Base-by-base conservation (phyloP, 2,113 vertebrate genomes). In the Vicugna pacos region DNA sequence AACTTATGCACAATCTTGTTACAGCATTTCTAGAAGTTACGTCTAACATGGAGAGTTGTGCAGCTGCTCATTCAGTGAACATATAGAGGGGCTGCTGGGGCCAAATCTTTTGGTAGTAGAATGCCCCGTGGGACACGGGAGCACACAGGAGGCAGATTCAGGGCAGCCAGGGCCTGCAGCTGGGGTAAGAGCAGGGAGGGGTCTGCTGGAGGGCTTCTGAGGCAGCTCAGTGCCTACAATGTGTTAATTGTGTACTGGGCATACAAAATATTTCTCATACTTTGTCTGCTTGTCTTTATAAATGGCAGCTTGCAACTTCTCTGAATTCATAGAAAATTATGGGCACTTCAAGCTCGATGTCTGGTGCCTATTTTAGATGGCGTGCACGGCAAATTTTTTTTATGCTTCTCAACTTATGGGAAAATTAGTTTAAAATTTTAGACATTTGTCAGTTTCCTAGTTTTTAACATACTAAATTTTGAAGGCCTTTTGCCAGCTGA, bases 391-490 rank as follows among this genome's bases (percentile, higher is more conserved):
- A 95, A 56, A 73, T 58, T 92, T 97, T 84, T 91, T 97, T 84
- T 91, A 85, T 93, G 84, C 52, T 93, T 96, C 81, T 96, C 11
- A 11, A 95, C 81, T 96, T 96, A 89, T 8, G 1, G 95, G 75
- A 92, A 96, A 97, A 81, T 95, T 93, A 84, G 76, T 88, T 95
- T 67, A 94, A 95, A 96, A 73, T 87, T 85, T 80, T 87, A 90
- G 70, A 73, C 84, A 84, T 42, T 83, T 96, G 72, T 97, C 95
- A 80, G 46, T 90, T 95, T 38, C 19, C 65, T 93, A 77, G 50
- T 92, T 96, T 95, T 97, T 89, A 93, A 72, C 54, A 70, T 67
- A 67, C 8, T 96, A 46, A 84, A 82, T 90, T 92, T 92, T 85
- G 13, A 35, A 95, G 56, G 58, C 28, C n/a, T 79, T 90, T 97